Conservation (phyloP, 2,888 invertebrate genomes). For the Chloromyia formosa region DNA sequence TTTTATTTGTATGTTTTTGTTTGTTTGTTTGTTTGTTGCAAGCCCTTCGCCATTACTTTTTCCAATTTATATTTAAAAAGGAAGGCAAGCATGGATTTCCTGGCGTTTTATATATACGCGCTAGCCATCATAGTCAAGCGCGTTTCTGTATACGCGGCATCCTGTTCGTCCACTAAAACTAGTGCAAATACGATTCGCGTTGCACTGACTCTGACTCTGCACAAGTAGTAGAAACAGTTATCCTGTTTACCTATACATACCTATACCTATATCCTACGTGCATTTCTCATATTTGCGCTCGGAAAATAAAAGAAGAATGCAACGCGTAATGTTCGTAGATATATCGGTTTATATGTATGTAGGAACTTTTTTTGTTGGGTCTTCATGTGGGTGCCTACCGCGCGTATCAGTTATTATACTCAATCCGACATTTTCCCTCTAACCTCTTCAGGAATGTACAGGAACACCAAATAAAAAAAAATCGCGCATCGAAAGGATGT, state of each 20-base stretch:
- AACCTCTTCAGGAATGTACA: conserved; percentile 17
- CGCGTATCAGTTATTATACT: conserved; percentile 27
- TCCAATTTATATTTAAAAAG: conserved; percentile 41
- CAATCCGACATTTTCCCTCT: background rate
- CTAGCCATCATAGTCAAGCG: conserved; percentile 20
- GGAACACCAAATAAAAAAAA: conserved; percentile 13
- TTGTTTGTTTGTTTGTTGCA: conserved; percentile 8
- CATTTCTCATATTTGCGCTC: conserved; percentile 27
- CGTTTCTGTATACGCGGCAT: conserved; percentile 14
- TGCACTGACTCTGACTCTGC: conserved; percentile 1
- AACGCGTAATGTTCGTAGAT: conserved; percentile 17
- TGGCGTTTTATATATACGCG: conserved; percentile 12
- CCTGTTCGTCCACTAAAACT: conserved; percentile 45
- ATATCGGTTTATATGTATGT: background rate
- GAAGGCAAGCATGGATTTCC: conserved; percentile 38
- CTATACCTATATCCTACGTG: no score
- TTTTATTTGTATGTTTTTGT: background rate
- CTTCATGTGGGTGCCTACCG: conserved; percentile 10
- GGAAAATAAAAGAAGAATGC: conserved; percentile 30
- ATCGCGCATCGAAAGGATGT: conserved; percentile 40
- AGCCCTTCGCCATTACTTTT: conserved; percentile 40
- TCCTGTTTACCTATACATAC: no score
- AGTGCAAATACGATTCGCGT: conserved; percentile 45
- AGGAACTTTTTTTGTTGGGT: conserved; percentile 15
- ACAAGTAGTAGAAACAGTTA: background rate